Conservation (phyloP, 1,140 invertebrate genomes). For the Panulirus ornatus region DNA sequence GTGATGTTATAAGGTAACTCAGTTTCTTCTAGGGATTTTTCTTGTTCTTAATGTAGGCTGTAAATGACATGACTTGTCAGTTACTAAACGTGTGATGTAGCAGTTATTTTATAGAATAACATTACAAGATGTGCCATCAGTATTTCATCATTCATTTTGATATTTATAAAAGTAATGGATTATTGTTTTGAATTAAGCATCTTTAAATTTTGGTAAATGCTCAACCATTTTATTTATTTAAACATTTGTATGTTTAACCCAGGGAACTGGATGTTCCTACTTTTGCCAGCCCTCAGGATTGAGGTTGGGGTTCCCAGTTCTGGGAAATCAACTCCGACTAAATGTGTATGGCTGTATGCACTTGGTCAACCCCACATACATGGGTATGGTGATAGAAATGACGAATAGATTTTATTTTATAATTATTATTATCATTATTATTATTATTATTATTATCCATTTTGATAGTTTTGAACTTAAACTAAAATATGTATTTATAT, state of each 20-base stretch:
- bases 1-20: slow-evolving; percentile 22
- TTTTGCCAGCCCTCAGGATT: no score
- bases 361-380: no score
- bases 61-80: neutral
- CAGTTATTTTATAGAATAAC: neutral
- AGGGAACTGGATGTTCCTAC: no score
- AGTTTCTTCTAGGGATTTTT: slow-evolving; percentile 15
- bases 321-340: no score
- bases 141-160: neutral
- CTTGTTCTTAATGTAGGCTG: neutral
- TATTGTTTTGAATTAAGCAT: slow-evolving; percentile 25
- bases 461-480: no score
- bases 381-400: no score
- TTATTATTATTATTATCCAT: no score
- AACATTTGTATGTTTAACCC: neutral
- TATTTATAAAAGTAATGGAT: neutral
- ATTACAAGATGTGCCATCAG: neutral
- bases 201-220: no score
- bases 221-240: neutral
- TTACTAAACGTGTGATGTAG: neutral
- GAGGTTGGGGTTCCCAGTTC: no score
- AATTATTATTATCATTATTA: no score
- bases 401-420: no score
- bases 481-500: neutral
- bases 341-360: no score